Base-by-base conservation (phyloP, 2,888 invertebrate species). In the Athripsodes cinereus region DNA sequence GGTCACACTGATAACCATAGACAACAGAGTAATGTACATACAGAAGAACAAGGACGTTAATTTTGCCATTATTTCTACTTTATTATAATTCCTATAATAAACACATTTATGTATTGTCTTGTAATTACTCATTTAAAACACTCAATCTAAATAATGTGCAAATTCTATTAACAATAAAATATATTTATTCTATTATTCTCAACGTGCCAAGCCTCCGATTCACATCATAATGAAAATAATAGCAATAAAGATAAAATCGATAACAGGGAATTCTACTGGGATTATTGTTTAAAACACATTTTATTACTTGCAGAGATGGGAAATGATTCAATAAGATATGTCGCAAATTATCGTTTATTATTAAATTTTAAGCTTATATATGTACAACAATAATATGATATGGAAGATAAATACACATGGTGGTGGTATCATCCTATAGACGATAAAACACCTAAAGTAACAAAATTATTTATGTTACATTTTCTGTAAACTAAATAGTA, bases 61-160 rank as follows among this genome's bases (percentile, higher is more conserved):
- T 26, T 26, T 26, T 10, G 26, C 10, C 26, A 10, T 6, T 26
- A 26, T 26, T 26, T 26, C 26, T 40, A 40, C 16, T 8, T 8
- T 40, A 40, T 40, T 8, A 40, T 40, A 8, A 47, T 47, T 47
- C 8, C 8, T 47, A n/a, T 47, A 8, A 44, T 58, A 53, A 58
- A 52, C 47, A 59, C 55, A 55, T 44, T 16, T 44, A 62, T 46
- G 62, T 62, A 62, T 62, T 62, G 62, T 62, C 62, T 57, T 55
- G 53, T 48, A 56, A 54, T 57, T 57, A 57, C 48, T 59, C 49
- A 53, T n/a, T 8, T 52, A 40, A 59, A 53, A 52, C 50, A 35
- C 52, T 47, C 46, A 47, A 57, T 40, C 57, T 44, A 50, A 56
- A 40, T 31, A 46, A 55, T 50, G 16, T 57, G 13, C 40, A 40